Base-by-base conservation (phyloP, 2,113 vertebrate genomes). In the Manacus vitellinus region DNA sequence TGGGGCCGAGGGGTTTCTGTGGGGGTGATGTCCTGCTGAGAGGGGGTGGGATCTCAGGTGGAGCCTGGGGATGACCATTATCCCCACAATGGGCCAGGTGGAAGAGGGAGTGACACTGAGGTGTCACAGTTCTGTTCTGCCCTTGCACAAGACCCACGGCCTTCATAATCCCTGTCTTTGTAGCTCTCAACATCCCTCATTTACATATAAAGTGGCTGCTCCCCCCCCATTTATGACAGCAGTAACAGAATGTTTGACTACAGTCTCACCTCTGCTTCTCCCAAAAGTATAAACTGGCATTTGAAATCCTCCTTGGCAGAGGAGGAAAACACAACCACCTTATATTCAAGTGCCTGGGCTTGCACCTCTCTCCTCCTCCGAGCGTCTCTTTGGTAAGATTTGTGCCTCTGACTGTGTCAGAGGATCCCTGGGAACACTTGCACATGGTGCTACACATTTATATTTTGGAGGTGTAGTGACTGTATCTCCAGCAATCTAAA, bases 361-460 rank as follows among this genome's bases (percentile, higher is more conserved):
- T 25, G 35, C 58, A 62, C 16, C 35, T 51, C 74, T 16, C 58
- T 41, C 46, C 56, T 76, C 27, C 46, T 62, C 6, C 1, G 37
- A 33, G 46, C 46, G 6, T 3, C 35, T 39, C 39, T 73, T 35
- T 51, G 58, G 43, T 66, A 43, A 47, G 59, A 46, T 85, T 33
- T 55, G 81, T 73, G 41, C 39, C 49, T 39, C 39, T 73, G 68
- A 12, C 41, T 23, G 70, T 39, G 59, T 8, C 70, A 39, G 22
- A 39, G 51, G 1, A 5, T 18, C 49, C 59, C 59, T 35, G 22
- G n/a, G 51, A 41, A 9, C 43, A 11, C 30, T 1, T 28, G 7
- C 4, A 5, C n/a, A 13, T 5, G 28, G 28, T 41, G 51, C 12
- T 24, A 0, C 2, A 47, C 43, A 20, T 66, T 85, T 9, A 4